Evolutionary conservation across 2,888 invertebrate species (phyloP).

Genomic region (Pantelozetes paolii): DNA sequence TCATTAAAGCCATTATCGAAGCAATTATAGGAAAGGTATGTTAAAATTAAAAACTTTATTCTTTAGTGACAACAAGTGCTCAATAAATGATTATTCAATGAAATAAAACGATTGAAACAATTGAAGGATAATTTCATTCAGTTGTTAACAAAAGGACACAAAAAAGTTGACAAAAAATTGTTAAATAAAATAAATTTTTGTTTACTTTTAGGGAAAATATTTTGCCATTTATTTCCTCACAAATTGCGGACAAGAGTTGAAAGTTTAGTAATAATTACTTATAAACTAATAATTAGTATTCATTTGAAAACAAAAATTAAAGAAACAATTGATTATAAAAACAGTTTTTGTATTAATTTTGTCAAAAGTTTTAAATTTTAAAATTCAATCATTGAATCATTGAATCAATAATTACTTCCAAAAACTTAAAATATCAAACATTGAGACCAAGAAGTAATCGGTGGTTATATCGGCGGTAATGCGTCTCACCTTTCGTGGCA

Average conservation of each 20-base stretch:
- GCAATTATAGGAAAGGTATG: not conserved
- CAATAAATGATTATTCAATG: not conserved
- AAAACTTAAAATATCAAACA: conserved; percentile 30
- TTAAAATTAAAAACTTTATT: not conserved
- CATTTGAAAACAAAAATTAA: too few relatives aligned
- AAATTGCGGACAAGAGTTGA: too few relatives aligned
- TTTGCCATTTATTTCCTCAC: too few relatives aligned
- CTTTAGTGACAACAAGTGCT: not conserved
- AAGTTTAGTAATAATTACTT: too few relatives aligned
- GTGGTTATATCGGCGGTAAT: conserved; percentile 28
- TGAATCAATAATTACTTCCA: conserved; percentile 6
- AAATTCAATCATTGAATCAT: too few relatives aligned
- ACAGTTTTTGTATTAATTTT: too few relatives aligned
- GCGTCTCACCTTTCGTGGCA: conserved; percentile 12
- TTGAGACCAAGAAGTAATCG: conserved; percentile 14
- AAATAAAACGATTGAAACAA: not conserved
- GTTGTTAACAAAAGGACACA: not conserved
- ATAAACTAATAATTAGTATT: too few relatives aligned
- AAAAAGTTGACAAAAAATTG: not conserved
- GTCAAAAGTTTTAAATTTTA: too few relatives aligned
- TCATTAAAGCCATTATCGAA: not conserved
- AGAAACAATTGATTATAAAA: too few relatives aligned
- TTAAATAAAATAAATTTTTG: not conserved
- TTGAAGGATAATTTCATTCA: not conserved
- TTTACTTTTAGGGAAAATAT: too few relatives aligned